These are phyloP conservation scores for Stenurella melanura DNA, from an alignment of 2,888 invertebrate genomes.

Conservation along the genomic window DNA sequence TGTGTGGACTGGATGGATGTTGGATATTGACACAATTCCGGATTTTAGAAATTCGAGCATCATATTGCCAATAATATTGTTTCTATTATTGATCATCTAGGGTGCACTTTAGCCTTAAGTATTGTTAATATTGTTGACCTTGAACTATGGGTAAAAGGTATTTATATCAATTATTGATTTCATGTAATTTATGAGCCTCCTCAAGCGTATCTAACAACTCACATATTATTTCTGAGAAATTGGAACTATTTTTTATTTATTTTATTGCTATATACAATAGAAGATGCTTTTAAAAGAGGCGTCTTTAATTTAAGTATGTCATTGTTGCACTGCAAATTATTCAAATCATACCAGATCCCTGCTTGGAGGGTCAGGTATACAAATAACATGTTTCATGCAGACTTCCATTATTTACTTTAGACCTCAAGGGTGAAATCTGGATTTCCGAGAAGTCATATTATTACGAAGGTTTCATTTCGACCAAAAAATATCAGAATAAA, in stretches of 20 bases:
- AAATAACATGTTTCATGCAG: slow-evolving; percentile 45
- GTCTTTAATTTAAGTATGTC: slow-evolving; percentile 14
- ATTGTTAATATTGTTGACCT: too few relatives aligned
- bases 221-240: not conserved
- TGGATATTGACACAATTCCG: too few relatives aligned
- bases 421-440: slow-evolving; percentile 56
- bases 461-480: slow-evolving; percentile 19
- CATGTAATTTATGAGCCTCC: too few relatives aligned
- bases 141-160: too few relatives aligned
- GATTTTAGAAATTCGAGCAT: too few relatives aligned
- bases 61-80: too few relatives aligned
- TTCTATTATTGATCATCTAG: too few relatives aligned
- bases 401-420: slow-evolving; percentile 48
- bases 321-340: slow-evolving; percentile 22
- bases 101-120: too few relatives aligned
- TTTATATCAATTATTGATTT: too few relatives aligned
- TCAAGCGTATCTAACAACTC: not conserved
- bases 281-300: not conserved
- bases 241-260: slow-evolving; percentile 12
- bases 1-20: too few relatives aligned
- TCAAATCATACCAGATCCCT: slow-evolving; percentile 15
- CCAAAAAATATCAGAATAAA: slow-evolving; percentile 8
- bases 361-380: slow-evolving; percentile 52
- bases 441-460: slow-evolving; percentile 53
- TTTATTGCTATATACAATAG: slow-evolving; percentile 6